Evolutionary conservation across 2,797 vertebrate genomes (phyloP).

Genomic region (Anabas testudineus): DNA sequence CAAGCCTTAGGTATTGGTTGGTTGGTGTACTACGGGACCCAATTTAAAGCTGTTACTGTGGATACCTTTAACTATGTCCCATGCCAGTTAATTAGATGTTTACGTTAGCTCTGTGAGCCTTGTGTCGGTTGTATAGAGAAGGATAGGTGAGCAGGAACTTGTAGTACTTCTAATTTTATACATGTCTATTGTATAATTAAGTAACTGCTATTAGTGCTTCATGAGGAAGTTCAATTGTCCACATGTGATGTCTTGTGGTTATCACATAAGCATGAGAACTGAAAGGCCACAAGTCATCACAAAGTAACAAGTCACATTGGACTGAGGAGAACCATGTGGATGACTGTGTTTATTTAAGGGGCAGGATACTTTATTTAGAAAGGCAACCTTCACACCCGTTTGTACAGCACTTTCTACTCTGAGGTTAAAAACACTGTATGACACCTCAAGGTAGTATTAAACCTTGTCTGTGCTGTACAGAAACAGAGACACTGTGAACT

Average conservation of each 20-base stretch:
- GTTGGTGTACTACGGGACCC: not conserved
- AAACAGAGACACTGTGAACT: not conserved
- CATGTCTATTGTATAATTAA: not conserved
- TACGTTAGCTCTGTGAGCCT: not conserved
- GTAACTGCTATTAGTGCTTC: too few relatives aligned
- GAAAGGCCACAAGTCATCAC: too few relatives aligned
- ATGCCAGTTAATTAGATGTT: conserved; percentile 19
- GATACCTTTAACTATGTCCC: conserved; percentile 2
- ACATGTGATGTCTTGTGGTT: not conserved
- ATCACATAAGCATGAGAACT: not conserved
- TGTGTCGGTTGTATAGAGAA: not conserved
- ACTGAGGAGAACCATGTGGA: not conserved
- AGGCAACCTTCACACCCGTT: not conserved
- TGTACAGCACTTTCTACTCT: not conserved
- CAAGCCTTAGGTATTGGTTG: too few relatives aligned
- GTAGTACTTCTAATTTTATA: too few relatives aligned
- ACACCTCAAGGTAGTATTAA: not conserved
- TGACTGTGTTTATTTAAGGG: not conserved
- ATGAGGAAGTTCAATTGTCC: conserved; percentile 6
- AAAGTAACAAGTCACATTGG: not conserved
- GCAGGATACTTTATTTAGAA: not conserved
- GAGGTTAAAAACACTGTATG: not conserved
- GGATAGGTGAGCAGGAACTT: not conserved
- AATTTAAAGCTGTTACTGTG: conserved; percentile 14
- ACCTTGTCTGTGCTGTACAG: not conserved